These are phyloP conservation scores for Calosoma granatense DNA, from an alignment of 1,140 invertebrate species.

Conservation along the genomic window DNA sequence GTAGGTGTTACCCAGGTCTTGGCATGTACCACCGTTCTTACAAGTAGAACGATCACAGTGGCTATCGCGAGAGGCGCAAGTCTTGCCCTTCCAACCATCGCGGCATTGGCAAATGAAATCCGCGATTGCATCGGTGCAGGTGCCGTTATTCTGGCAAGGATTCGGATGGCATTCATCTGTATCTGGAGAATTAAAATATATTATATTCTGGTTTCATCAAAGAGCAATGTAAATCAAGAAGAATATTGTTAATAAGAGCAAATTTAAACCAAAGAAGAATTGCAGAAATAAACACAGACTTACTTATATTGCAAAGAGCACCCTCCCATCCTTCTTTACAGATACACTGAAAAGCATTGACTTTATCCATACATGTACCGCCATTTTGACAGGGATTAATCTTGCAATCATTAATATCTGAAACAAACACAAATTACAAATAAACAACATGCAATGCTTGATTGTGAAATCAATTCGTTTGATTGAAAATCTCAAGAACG, in stretches of 20 bases:
- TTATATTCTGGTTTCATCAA: neutral
- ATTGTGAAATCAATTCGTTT: too few relatives aligned
- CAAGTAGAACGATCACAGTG: slow-evolving; percentile 55
- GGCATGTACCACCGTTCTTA: slow-evolving; percentile 54
- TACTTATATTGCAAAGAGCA: slow-evolving; percentile 52
- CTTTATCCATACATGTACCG: slow-evolving; percentile 60
- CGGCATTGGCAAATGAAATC: slow-evolving; percentile 65
- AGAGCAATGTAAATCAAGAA: neutral
- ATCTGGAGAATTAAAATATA: slow-evolving; percentile 41
- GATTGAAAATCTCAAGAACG: too few relatives aligned
- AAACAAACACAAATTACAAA: too few relatives aligned
- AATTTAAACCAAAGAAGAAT: neutral
- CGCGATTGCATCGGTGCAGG: slow-evolving; percentile 61
- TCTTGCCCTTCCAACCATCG: slow-evolving; percentile 69
- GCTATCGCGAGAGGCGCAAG: slow-evolving; percentile 52
- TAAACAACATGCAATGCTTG: slow-evolving; percentile 11
- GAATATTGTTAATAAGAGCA: neutral
- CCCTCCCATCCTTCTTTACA: slow-evolving; percentile 60
- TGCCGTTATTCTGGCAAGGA: slow-evolving; percentile 67
- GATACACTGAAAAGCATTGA: slow-evolving; percentile 68
- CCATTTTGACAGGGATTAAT: slow-evolving; percentile 64
- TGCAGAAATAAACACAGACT: slow-evolving; percentile 21
- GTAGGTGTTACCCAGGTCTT: slow-evolving; percentile 53
- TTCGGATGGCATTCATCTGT: slow-evolving; percentile 68
- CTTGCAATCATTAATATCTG: slow-evolving; percentile 60